Evolutionary conservation across 2,797 vertebrate species (phyloP).

Genomic region (Muscicapa comitata): DNA sequence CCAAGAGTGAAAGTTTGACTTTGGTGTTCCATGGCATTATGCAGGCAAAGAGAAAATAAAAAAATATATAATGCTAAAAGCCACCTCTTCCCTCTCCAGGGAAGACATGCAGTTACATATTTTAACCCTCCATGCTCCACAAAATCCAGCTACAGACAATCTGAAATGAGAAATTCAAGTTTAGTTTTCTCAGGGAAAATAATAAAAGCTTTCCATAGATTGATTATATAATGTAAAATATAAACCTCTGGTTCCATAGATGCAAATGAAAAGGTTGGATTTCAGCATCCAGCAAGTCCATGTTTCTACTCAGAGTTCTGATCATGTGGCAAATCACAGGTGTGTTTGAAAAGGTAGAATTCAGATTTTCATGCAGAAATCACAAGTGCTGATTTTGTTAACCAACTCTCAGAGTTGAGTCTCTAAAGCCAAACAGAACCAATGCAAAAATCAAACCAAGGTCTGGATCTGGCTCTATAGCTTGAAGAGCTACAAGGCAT

Average conservation of each 20-base stretch:
- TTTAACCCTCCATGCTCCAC: neutral
- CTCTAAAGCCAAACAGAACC: neutral
- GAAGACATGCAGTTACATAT: neutral
- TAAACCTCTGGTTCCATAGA: neutral
- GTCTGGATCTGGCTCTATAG: neutral
- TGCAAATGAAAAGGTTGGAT: neutral
- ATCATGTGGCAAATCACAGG: neutral
- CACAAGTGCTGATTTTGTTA: neutral
- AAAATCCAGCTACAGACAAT: neutral
- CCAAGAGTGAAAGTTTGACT: neutral
- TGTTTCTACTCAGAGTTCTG: neutral
- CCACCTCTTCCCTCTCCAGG: neutral
- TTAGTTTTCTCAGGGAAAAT: neutral
- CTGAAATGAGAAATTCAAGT: neutral
- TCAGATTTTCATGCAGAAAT: neutral
- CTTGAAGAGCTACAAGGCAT: fast-evolving
- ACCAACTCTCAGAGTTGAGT: neutral
- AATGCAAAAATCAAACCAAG: neutral
- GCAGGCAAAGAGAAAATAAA: neutral
- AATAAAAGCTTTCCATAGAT: neutral
- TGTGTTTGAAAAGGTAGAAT: neutral
- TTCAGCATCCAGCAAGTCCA: neutral
- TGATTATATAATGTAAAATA: neutral
- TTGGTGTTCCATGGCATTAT: neutral
- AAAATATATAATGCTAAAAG: neutral